Base-by-base conservation (phyloP, 2,797 vertebrate genomes). In the Sebastes steindachneri region DNA sequence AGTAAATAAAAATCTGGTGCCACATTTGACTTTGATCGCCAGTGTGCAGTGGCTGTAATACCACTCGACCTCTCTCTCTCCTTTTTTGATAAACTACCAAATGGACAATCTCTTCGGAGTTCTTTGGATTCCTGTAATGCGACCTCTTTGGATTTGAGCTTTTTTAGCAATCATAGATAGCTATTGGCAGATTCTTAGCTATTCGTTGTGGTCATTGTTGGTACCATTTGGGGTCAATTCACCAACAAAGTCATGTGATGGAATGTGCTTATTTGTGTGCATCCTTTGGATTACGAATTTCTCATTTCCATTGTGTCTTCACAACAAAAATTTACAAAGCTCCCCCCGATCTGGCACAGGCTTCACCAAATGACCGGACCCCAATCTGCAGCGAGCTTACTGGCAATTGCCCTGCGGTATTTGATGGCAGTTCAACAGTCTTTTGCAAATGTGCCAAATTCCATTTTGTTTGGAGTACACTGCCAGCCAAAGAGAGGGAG, bases 381-480 rank as follows among this genome's bases (percentile, higher is more conserved):
- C 67, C 53, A 60, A 73, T 75, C 65, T 33, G 55, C 70, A 54
- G 53, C 17, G 64, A 89, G 68, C 62, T 14, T 5, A 73, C 59
- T 82, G 80, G 41, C 60, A 57, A 73, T 64, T 54, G 77, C 48
- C 78, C 14, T 9, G 9, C 71, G 35, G 69, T 23, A 62, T 83
- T 75, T 71, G 65, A 77, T 72, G 70, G 69, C 65, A 58, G 51
- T 35, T 76, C 74, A 73, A 35, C 74, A 57, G 41, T 77, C 80
- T 79, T 62, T 82, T 87, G 77, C 65, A 80, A 81, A 80, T 51
- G 45, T 64, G 80, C 83, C 88, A 87, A 84, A 90, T 88, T 71
- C 84, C 73, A 84, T 48, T 93, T 88, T 79, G 65, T 88, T 89
- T 89, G 88, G 85, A 89, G 74, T 88, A 67, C 73, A 33, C 86